phyloP scores from a whole-genome alignment of 2,888 invertebrate genomes.

The Achlya flavicornis region DNA sequence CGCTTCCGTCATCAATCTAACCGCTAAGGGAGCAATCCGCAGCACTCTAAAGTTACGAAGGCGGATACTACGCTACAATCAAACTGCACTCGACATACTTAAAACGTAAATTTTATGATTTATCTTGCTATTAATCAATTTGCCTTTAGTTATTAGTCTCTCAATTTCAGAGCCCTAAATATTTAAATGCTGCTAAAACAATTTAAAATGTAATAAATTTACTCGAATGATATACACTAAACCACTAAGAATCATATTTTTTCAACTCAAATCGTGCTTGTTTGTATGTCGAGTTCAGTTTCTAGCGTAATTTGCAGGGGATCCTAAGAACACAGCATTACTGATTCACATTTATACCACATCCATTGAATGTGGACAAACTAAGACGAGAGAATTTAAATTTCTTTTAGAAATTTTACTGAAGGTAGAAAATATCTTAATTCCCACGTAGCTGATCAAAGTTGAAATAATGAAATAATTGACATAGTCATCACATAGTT shows the following conservation, averaged over 20 bases:
- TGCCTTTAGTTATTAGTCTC: too few species aligned
- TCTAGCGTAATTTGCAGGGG: constrained; percentile 54
- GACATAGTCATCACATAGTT: constrained; percentile 84
- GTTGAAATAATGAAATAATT: constrained; percentile 79
- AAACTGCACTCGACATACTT: constrained; percentile 53
- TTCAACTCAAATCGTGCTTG: background rate
- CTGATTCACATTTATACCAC: constrained; percentile 78
- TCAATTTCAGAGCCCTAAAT: background rate
- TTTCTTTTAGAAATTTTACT: constrained; percentile 52
- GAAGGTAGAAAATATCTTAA: constrained; percentile 51
- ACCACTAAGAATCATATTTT: too few species aligned
- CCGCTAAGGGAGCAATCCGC: constrained; percentile 76
- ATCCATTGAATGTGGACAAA: constrained; percentile 73
- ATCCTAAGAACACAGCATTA: constrained; percentile 76
- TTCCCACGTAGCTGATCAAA: constrained; percentile 58
- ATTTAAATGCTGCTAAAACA: background rate
- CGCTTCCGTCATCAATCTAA: constrained; percentile 66
- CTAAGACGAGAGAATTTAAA: constrained; percentile 71
- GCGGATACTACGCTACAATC: constrained; percentile 73
- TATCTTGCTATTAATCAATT: background rate
- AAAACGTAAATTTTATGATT: background rate
- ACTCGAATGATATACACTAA: too few species aligned
- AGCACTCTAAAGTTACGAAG: constrained; percentile 75
- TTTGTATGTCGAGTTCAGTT: constrained; percentile 58
- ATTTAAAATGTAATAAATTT: background rate